These are phyloP conservation scores for Rhyacophila evoluta DNA, from an alignment of 2,888 invertebrate genomes.

Conservation along the genomic window DNA sequence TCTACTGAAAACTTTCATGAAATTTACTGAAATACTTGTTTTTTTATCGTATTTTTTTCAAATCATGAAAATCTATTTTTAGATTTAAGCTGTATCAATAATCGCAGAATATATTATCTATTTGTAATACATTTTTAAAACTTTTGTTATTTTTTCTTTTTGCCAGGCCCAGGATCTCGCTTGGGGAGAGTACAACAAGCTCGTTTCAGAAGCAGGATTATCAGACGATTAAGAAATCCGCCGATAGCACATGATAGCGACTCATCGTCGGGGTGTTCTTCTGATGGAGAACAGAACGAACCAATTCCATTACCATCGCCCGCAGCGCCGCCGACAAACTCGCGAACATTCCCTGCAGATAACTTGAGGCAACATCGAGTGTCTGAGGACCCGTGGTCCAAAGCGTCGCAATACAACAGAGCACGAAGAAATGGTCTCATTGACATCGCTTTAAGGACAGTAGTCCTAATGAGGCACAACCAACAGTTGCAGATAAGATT, in stretches of 20 bases:
- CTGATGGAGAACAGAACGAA: background rate
- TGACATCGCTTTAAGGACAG: slow-evolving; percentile 74
- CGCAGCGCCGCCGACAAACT: background rate
- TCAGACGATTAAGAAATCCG: slow-evolving; percentile 27
- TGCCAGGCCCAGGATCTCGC: slow-evolving; percentile 32
- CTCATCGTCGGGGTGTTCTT: slow-evolving; percentile 25
- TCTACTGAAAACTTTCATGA: too few species aligned
- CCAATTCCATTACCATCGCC: background rate
- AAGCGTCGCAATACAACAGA: slow-evolving; percentile 55
- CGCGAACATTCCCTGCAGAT: background rate
- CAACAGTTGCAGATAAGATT: slow-evolving; percentile 73
- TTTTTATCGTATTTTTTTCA: too few species aligned
- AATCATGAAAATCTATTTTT: too few species aligned
- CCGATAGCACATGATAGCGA: background rate
- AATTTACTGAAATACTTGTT: too few species aligned
- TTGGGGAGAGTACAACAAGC: slow-evolving; percentile 30
- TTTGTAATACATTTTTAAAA: background rate
- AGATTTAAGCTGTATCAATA: too few species aligned
- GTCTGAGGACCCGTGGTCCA: background rate
- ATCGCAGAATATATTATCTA: too few species aligned
- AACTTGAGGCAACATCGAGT: background rate
- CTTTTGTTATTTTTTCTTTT: slow-evolving; percentile 16
- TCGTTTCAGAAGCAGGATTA: slow-evolving; percentile 35
- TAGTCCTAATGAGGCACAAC: slow-evolving; percentile 74
- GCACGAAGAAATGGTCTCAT: slow-evolving; percentile 66